Evolutionary conservation across 2,113 vertebrate genomes (phyloP), one percentile per base, ranked within the genome.

Genomic region (Scortum barcoo): DNA sequence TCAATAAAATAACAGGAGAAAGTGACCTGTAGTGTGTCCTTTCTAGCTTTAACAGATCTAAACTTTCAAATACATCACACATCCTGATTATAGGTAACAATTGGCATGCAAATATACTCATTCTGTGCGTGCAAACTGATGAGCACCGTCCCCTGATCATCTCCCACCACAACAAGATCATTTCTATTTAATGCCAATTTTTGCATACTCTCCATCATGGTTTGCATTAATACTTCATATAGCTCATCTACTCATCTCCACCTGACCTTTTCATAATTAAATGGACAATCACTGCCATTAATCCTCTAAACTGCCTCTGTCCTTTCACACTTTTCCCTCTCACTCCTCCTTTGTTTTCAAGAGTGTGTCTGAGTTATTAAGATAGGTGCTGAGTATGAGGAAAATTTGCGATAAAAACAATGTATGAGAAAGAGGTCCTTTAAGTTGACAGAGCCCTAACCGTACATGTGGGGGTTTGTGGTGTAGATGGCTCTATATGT

Each of bases 231-330:
- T 73, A 82, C 71, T 77, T 84, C 61, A 54, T 58, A 70, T 24
- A 38, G 63, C 30, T 66, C 30, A 58, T 74, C 19, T 53, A 12
- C 36, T 69, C 54, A 76, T 90, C 82, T 88, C 66, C 51, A 65
- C 24, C 62, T 86, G 86, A 93, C 86, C 84, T 90, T 89, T 89
- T 72, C n/a, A 78, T 57, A 78, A 91, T 81, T 48, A 70, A 86
- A 84, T 38, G 16, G 62, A 30, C 9, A 83, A 84, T 53, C 60
- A 6, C 57, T 60, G 24, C 46, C 26, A 80, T 87, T 79, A 83
- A 73, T 76, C 44, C 38, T 66, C 56, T 65, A 1, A 79, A 65
- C 61, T 74, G 26, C 51, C 28, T 72, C 58, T 76, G 76, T 76
- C 40, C 60, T 77, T 88, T 81, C 14, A 72, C 48, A 30, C 69